Evolutionary conservation across 2,797 vertebrate genomes (phyloP).

Genomic region (Phyllotis vaccarum): DNA sequence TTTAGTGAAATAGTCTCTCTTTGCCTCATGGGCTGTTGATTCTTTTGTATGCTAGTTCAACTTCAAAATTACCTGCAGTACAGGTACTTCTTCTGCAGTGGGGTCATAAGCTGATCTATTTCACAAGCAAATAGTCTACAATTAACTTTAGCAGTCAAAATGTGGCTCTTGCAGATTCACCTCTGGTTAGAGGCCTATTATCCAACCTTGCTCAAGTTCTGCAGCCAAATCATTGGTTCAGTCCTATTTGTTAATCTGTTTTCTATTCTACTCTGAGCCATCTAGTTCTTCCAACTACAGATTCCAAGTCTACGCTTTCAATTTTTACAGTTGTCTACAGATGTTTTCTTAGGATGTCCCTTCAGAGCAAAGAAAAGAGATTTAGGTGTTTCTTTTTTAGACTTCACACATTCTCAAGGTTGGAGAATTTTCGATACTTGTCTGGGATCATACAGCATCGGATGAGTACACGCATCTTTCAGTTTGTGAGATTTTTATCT

Average conservation of each 20-base stretch:
- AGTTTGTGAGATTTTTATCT: not conserved
- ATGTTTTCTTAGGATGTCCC: not conserved
- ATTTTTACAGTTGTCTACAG: not conserved
- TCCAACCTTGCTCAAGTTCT: not conserved
- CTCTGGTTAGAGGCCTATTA: not conserved
- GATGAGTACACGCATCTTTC: not conserved
- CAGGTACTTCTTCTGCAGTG: slow-evolving; percentile 59
- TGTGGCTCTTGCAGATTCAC: not conserved
- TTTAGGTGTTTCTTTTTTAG: not conserved
- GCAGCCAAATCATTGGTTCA: not conserved
- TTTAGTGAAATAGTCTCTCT: slow-evolving; percentile 67
- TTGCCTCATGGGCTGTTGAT: slow-evolving; percentile 58
- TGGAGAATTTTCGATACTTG: not conserved
- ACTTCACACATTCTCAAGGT: not conserved
- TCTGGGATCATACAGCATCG: not conserved
- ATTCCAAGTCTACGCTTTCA: not conserved
- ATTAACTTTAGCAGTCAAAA: not conserved
- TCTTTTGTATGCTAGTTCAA: slow-evolving; percentile 72
- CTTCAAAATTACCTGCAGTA: slow-evolving; percentile 70
- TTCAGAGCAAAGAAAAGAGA: not conserved
- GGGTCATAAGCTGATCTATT: slow-evolving; percentile 48
- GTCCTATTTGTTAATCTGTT: not conserved
- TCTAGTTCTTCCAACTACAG: not conserved
- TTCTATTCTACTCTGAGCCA: not conserved
- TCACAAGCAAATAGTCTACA: not conserved